A percentile compares a stretch with the other conserved stretches of the same genome.
phyloP scores from a whole-genome alignment of 2,888 invertebrate species.

The Nemoura dubitans region DNA sequence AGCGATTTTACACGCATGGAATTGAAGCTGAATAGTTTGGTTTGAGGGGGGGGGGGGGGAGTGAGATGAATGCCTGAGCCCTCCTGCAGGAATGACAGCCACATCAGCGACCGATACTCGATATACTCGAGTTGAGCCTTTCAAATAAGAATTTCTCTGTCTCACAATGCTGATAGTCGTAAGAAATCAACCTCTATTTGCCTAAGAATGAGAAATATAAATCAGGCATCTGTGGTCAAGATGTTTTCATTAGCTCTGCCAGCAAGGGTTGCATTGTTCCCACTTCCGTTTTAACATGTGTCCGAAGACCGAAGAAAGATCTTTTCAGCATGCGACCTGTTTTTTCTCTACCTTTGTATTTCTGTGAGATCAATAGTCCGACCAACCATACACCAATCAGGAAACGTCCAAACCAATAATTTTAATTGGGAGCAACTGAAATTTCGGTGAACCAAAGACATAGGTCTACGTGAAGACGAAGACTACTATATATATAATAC shows the following conservation, averaged over 20 bases:
- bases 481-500: too few relatives aligned
- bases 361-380: not conserved
- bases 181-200: not conserved
- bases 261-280: not conserved
- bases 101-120: not conserved
- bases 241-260: not conserved
- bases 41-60: not conserved
- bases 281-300: not conserved
- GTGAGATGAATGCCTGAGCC: not conserved
- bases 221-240: conserved; percentile 14
- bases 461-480: not conserved
- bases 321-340: not conserved
- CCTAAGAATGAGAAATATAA: not conserved
- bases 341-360: not conserved
- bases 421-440: not conserved
- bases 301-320: not conserved
- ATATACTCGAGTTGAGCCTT: not conserved
- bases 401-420: not conserved
- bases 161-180: not conserved
- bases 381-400: not conserved
- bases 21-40: not conserved
- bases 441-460: not conserved
- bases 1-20: not conserved
- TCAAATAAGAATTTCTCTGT: not conserved
- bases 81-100: not conserved